These are phyloP conservation scores for Aphelenchoides avenae DNA, from an alignment of 1,140 invertebrate species.

Conservation along the genomic window DNA sequence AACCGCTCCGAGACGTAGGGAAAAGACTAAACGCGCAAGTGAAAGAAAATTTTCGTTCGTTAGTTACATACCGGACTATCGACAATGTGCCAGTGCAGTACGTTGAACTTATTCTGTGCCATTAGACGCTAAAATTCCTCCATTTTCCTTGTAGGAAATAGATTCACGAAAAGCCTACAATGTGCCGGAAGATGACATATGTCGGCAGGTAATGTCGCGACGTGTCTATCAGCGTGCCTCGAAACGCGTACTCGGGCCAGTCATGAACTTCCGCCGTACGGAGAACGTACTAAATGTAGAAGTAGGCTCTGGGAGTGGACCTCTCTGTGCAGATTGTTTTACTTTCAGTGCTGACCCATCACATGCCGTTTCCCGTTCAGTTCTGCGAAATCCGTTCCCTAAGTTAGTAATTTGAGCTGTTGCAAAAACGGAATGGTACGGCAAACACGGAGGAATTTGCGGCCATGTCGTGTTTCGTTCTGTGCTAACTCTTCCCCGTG, in stretches of 20 bases:
- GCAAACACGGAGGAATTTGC: no score
- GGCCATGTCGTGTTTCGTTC: no score
- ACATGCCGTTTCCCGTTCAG: no score
- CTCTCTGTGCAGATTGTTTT: no score
- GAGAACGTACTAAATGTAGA: conserved; percentile 35
- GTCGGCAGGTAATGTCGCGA: conserved; percentile 40
- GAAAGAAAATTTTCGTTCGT: conserved; percentile 66
- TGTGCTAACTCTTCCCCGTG: no score
- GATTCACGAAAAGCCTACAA: conserved; percentile 32
- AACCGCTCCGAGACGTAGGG: conserved; percentile 65
- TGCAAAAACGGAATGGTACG: no score
- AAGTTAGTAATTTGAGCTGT: no score
- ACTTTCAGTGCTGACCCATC: no score
- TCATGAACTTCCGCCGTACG: conserved; percentile 39
- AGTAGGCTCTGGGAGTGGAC: no score
- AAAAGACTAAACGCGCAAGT: conserved; percentile 68
- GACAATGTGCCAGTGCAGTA: conserved; percentile 69
- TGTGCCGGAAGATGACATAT: conserved; percentile 31
- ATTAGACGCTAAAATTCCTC: conserved; percentile 36
- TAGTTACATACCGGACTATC: conserved; percentile 62
- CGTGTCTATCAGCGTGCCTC: conserved; percentile 43
- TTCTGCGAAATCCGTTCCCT: not conserved
- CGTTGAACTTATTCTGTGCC: conserved; percentile 62
- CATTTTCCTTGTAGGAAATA: not conserved
- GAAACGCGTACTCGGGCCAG: conserved; percentile 44